These are phyloP conservation scores for Diadumene lineata DNA, from an alignment of 92 coral and sea anemone species.

Conservation along the genomic window DNA sequence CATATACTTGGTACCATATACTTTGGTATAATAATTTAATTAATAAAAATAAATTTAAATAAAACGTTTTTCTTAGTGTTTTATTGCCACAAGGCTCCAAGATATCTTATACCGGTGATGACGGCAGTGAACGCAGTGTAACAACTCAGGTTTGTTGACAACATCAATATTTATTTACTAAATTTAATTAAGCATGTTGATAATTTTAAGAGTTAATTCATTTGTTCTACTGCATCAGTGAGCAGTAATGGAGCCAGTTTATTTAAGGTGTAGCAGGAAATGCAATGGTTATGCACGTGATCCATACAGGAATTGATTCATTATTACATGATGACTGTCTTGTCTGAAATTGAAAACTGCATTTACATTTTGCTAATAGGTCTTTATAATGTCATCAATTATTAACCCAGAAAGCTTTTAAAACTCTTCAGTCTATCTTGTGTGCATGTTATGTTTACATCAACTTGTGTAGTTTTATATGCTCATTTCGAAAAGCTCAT, in stretches of 20 bases:
- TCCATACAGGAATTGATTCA: not conserved
- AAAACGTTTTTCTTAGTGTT: not conserved
- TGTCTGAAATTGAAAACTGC: not conserved
- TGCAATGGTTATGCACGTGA: not conserved
- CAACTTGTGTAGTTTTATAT: too few relatives aligned
- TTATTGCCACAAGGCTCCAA: slow-evolving; percentile 29
- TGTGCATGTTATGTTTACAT: too few relatives aligned
- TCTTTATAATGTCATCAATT: too few relatives aligned
- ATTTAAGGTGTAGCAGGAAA: slow-evolving; percentile 27
- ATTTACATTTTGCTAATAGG: too few relatives aligned
- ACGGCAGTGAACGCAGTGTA: not conserved
- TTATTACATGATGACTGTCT: not conserved
- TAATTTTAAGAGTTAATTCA: not conserved
- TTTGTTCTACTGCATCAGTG: not conserved
- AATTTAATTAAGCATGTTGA: not conserved
- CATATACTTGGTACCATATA: too few relatives aligned
- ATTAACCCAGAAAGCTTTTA: too few relatives aligned
- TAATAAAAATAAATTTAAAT: too few relatives aligned
- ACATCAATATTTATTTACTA: not conserved
- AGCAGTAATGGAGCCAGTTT: not conserved
- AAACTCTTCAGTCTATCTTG: too few relatives aligned
- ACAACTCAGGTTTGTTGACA: slow-evolving; percentile 18
- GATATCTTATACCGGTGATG: not conserved
- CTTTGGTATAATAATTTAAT: too few relatives aligned
- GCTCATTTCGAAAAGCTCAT: too few relatives aligned